Conservation (phyloP, 1,140 invertebrate species). For the Drosophila santomea region DNA sequence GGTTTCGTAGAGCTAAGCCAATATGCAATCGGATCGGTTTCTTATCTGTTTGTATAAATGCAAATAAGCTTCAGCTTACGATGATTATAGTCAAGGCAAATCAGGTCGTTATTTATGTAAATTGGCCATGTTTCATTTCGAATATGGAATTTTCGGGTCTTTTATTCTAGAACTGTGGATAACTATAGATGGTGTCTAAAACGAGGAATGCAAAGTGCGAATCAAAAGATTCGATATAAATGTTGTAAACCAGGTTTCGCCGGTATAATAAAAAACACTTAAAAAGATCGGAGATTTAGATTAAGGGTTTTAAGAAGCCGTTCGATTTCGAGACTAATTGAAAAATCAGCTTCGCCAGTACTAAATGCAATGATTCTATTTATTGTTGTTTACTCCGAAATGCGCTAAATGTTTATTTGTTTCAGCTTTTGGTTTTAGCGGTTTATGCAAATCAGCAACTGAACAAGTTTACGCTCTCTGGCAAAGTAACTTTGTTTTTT, state of each 20-base stretch:
- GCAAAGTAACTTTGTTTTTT: slow-evolving; percentile 11
- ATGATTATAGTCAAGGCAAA: slow-evolving; percentile 10
- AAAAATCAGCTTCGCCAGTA: slow-evolving; percentile 33
- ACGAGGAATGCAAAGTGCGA: slow-evolving; percentile 3
- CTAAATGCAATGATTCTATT: slow-evolving; percentile 32
- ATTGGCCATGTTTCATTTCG: not conserved
- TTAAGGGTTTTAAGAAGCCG: slow-evolving; percentile 15
- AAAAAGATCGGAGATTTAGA: slow-evolving; percentile 14
- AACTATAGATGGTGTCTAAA: slow-evolving; percentile 26
- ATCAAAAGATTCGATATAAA: not conserved
- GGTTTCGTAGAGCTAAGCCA: not conserved
- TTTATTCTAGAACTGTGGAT: slow-evolving; percentile 3
- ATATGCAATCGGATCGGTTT: not conserved
- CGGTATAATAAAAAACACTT: slow-evolving; percentile 23
- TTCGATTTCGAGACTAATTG: slow-evolving; percentile 37
- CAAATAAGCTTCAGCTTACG: slow-evolving; percentile 3
- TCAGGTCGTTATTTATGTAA: slow-evolving; percentile 22
- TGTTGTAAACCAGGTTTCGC: slow-evolving; percentile 28
- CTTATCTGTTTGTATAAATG: slow-evolving; percentile 2
- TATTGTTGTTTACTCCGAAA: slow-evolving; percentile 46
- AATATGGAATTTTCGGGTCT: slow-evolving; percentile 7
- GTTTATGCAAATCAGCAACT: slow-evolving; percentile 40
- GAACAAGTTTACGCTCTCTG: slow-evolving; percentile 50
- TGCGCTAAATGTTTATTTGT: slow-evolving; percentile 21
- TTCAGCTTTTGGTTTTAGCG: slow-evolving; percentile 19